Evolutionary conservation across 2,888 invertebrate species (phyloP), one percentile per base, ranked within the genome.

Genomic region (Orchesella flavescens): DNA sequence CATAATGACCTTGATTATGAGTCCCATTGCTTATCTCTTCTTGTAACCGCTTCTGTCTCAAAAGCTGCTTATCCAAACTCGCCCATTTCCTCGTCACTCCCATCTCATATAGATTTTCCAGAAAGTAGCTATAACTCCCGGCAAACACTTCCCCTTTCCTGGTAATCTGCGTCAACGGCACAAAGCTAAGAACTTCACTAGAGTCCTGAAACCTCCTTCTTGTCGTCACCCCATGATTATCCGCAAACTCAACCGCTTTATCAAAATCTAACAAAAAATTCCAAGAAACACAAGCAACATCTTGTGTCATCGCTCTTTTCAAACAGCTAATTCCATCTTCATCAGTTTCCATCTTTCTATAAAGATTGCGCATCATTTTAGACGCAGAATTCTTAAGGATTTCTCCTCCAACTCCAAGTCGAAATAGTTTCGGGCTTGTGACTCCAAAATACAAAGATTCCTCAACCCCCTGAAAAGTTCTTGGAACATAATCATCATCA

Each of bases 221-320:
- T 23, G 10, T 1, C 3, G 12, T 9, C n/a, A 2, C 13, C 2
- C 63, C 10, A 4, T 17, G 17, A 19, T 17, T 57, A 44, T 77
- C 68, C 4, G 19, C 24, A 65, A 75, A 75, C n/a, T 66, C 75
- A 0, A 75, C 75, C 17, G 34, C 75, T 75, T 75, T 43, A 23
- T 75, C 75, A 66, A 75, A 75, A 17, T 75, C 74, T 21, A 74
- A 23, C 3, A 74, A 15, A 49, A 74, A 74, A 61, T 74, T 74
- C 55, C 53, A 74, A 1, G 74, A 74, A 15, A 74, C 46, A 24
- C 74, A 74, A 5, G 63, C 63, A 23, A 61, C 61, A 23, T 74
- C 19, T 15, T 49, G n/a, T 15, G 5, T 44, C 19, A 44, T 23
- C 1, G 55, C 63, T 63, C 43, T 61, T 10, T n/a, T 46, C 49